Conservation (phyloP, 1,140 invertebrate genomes). For the Littorina saxatilis region DNA sequence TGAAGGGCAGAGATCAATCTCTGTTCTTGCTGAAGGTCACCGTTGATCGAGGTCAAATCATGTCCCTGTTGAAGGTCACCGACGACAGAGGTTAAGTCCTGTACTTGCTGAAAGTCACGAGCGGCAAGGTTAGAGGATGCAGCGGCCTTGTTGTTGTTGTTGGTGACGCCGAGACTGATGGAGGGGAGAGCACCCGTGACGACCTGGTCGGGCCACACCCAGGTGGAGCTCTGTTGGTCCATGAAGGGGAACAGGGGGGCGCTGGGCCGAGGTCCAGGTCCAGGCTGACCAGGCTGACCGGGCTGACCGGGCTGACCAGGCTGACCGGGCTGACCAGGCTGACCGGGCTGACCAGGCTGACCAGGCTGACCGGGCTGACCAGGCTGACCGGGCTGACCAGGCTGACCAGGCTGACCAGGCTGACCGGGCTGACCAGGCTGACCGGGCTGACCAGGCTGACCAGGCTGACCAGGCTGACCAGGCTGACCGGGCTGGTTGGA, state of each 20-base stretch:
- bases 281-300: background rate
- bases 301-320: background rate
- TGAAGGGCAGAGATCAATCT: too few species aligned
- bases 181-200: slow-evolving; percentile 14
- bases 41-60: too few species aligned
- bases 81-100: too few species aligned
- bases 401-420: background rate
- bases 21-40: too few species aligned
- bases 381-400: background rate
- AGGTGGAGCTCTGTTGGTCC: background rate
- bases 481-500: slow-evolving; percentile 2
- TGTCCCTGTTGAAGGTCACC: too few species aligned
- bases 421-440: background rate
- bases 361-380: background rate
- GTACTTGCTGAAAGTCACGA: too few species aligned
- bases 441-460: background rate
- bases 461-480: background rate
- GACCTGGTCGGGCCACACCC: slow-evolving; percentile 14
- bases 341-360: background rate
- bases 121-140: too few species aligned
- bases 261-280: background rate
- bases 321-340: background rate
- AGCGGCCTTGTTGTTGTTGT: slow-evolving; percentile 85
- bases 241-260: background rate
- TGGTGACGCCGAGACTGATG: background rate